These are phyloP conservation scores for Proisotoma minuta DNA, from an alignment of 2,888 invertebrate species.

Conservation along the genomic window DNA sequence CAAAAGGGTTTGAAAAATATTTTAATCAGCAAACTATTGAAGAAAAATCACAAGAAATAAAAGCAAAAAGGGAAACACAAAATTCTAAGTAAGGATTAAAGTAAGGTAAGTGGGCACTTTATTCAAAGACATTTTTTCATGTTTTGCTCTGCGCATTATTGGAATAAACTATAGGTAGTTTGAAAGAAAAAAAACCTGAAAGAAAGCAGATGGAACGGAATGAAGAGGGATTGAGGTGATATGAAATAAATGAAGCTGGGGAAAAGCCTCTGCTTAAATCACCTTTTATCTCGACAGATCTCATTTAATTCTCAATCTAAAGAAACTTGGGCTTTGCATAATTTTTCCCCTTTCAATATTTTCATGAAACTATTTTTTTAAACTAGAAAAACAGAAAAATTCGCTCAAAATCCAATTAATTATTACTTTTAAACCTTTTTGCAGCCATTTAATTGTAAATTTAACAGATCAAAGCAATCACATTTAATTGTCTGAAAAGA, in stretches of 20 bases:
- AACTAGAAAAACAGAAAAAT: too few species aligned
- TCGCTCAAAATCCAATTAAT: too few species aligned
- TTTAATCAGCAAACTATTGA: too few species aligned
- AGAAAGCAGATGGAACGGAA: not conserved
- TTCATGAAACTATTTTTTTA: too few species aligned
- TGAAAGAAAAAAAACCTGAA: not conserved
- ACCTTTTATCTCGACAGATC: slow-evolving; percentile 11
- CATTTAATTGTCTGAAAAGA: too few species aligned
- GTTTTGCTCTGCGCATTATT: not conserved
- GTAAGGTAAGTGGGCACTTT: not conserved
- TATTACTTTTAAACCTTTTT: too few species aligned
- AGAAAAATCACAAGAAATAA: not conserved
- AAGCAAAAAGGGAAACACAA: not conserved
- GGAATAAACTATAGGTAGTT: not conserved
- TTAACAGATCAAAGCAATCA: too few species aligned
- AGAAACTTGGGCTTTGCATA: not conserved
- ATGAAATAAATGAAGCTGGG: not conserved
- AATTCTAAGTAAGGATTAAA: not conserved
- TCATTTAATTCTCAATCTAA: slow-evolving; percentile 8
- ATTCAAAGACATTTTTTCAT: not conserved
- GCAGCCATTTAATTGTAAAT: too few species aligned
- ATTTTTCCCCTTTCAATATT: not conserved
- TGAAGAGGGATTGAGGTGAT: not conserved
- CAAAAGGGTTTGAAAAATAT: too few species aligned
- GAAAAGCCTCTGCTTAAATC: slow-evolving; percentile 4